Evolutionary conservation across 2,797 vertebrate genomes (phyloP).

Genomic region (Gambelia wislizenii): DNA sequence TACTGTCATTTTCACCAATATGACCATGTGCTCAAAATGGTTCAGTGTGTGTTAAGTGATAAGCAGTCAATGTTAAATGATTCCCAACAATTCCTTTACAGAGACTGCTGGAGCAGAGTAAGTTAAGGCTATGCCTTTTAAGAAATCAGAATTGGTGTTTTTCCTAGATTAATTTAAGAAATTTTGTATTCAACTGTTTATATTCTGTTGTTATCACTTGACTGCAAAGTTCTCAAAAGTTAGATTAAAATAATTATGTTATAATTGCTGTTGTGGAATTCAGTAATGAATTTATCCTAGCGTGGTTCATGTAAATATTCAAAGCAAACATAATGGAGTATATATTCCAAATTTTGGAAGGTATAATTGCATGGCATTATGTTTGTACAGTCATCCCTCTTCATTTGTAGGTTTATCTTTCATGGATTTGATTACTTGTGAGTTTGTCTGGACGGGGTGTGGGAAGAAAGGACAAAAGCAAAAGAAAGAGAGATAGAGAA

Average conservation of each 20-base stretch:
- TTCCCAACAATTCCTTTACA: constrained; percentile 26
- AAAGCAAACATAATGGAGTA: constrained; percentile 28
- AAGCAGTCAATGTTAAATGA: constrained; percentile 7
- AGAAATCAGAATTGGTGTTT: constrained; percentile 54
- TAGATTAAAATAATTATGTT: constrained; percentile 63
- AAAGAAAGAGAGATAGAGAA: too few species aligned
- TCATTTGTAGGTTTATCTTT: too few species aligned
- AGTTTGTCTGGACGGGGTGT: too few species aligned
- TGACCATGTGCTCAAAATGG: background rate
- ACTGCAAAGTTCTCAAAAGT: constrained; percentile 63
- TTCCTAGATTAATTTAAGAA: constrained; percentile 27
- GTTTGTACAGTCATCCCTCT: too few species aligned
- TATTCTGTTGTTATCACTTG: constrained; percentile 55
- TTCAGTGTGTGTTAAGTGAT: constrained; percentile 1
- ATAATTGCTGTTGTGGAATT: constrained; percentile 67
- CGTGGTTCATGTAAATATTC: constrained; percentile 50
- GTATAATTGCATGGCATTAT: constrained; percentile 47
- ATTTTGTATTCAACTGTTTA: constrained; percentile 52
- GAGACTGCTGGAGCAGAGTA: constrained; percentile 37
- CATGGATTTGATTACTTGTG: too few species aligned
- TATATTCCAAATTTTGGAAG: constrained; percentile 49
- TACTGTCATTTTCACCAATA: background rate
- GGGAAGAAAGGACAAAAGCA: too few species aligned
- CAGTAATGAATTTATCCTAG: constrained; percentile 62
- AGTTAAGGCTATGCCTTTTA: background rate